Evolutionary conservation across 2,797 vertebrate species (phyloP).

Genomic region (Lacerta agilis): DNA sequence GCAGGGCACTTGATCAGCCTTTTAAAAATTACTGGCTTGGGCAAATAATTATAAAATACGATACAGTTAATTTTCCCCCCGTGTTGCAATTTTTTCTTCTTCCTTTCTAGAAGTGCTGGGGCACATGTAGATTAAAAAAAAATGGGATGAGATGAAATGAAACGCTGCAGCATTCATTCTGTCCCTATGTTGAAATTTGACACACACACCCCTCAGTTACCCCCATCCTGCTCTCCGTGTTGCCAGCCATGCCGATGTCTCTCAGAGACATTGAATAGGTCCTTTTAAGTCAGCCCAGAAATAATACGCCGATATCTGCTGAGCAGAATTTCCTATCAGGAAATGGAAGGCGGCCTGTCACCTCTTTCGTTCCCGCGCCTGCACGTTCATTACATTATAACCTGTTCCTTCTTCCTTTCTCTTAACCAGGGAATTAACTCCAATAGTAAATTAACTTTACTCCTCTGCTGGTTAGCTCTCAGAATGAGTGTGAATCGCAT

Average conservation of each 20-base stretch:
- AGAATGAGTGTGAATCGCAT: constrained; percentile 21
- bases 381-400: background rate
- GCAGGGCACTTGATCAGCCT: background rate
- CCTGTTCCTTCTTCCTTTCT: constrained; percentile 27
- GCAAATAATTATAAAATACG: too few relatives aligned
- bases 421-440: constrained; percentile 57
- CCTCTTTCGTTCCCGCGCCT: background rate
- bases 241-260: fast-evolving
- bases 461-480: constrained; percentile 40
- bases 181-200: background rate
- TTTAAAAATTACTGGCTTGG: background rate
- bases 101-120: background rate
- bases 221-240: fast-evolving
- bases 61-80: background rate
- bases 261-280: background rate
- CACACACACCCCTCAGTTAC: background rate
- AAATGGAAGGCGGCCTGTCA: fast-evolving
- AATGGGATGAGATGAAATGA: background rate
- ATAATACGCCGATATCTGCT: background rate
- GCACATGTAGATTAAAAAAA: background rate
- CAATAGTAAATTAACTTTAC: constrained; percentile 59
- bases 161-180: background rate
- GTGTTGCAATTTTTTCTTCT: background rate
- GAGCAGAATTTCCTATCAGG: fast-evolving
- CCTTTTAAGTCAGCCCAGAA: background rate